phyloP scores from a whole-genome alignment of 2,113 vertebrate species.

The Mus pahari region DNA sequence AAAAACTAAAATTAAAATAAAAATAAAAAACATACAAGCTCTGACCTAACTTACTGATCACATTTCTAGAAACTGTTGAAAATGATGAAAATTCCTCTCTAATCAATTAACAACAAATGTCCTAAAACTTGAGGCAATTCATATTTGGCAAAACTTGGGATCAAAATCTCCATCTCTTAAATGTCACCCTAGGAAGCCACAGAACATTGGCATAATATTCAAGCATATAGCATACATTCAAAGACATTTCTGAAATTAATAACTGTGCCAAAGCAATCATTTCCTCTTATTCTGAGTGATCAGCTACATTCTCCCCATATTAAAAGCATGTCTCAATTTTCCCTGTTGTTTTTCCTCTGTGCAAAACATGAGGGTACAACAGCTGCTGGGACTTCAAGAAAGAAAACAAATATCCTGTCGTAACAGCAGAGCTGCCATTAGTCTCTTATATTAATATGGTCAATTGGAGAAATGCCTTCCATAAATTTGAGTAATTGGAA shows the following conservation, averaged over 20 bases:
- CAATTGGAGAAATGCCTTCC: slow-evolving; percentile 63
- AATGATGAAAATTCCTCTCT: slow-evolving; percentile 36
- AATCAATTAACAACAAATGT: slow-evolving; percentile 58
- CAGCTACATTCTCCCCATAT: slow-evolving; percentile 63
- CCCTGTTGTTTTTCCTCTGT: slow-evolving; percentile 54
- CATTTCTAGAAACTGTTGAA: slow-evolving; percentile 39
- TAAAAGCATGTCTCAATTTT: slow-evolving; percentile 66
- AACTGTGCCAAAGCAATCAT: slow-evolving; percentile 67
- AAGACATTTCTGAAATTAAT: slow-evolving; percentile 74
- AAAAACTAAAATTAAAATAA: background rate
- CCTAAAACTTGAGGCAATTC: slow-evolving; percentile 65
- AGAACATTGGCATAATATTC: slow-evolving; percentile 43
- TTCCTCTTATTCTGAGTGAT: slow-evolving; percentile 66
- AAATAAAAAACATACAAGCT: background rate
- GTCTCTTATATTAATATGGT: slow-evolving; percentile 60
- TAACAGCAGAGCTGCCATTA: slow-evolving; percentile 35
- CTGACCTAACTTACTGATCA: slow-evolving; percentile 15
- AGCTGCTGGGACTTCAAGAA: slow-evolving; percentile 64
- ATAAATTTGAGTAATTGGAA: slow-evolving; percentile 63
- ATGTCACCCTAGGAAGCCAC: slow-evolving; percentile 64
- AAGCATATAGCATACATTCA: slow-evolving; percentile 48
- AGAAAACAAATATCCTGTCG: slow-evolving; percentile 69
- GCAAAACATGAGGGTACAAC: slow-evolving; percentile 58
- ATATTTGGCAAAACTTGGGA: slow-evolving; percentile 59
- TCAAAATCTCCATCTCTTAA: slow-evolving; percentile 67